These are phyloP conservation scores for Ceramica pisi DNA, from an alignment of 2,888 invertebrate genomes.

Conservation along the genomic window DNA sequence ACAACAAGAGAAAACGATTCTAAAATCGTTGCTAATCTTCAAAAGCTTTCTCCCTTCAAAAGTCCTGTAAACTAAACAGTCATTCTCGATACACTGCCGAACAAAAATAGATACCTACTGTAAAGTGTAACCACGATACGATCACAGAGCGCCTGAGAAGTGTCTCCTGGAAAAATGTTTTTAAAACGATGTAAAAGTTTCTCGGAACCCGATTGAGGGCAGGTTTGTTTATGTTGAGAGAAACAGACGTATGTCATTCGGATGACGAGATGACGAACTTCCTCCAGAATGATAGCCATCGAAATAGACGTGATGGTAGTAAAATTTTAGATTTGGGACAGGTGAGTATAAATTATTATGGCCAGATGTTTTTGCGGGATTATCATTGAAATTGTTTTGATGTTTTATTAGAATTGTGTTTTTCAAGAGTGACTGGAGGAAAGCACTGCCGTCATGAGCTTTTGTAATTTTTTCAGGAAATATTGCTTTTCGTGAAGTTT, in stretches of 20 bases:
- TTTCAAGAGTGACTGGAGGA: not conserved
- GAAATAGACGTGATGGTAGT: slow-evolving; percentile 75
- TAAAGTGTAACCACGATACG: slow-evolving; percentile 67
- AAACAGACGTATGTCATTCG: slow-evolving; percentile 84
- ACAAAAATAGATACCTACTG: slow-evolving; percentile 72
- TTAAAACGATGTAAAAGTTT: slow-evolving; percentile 86
- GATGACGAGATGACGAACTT: slow-evolving; percentile 73
- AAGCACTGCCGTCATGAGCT: not conserved
- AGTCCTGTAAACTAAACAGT: slow-evolving; percentile 46
- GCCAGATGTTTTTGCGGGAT: slow-evolving; percentile 40
- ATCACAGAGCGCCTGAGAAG: slow-evolving; percentile 72
- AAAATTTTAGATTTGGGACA: slow-evolving; percentile 62
- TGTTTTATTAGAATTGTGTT: not conserved
- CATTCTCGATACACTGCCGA: slow-evolving; percentile 54
- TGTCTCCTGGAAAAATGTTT: slow-evolving; percentile 85
- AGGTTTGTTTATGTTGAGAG: slow-evolving; percentile 84
- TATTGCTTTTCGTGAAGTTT: not conserved
- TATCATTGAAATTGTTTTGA: slow-evolving; percentile 30
- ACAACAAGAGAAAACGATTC: slow-evolving; percentile 16
- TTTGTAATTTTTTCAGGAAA: not conserved
- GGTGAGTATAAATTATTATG: slow-evolving; percentile 55
- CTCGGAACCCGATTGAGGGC: slow-evolving; percentile 85
- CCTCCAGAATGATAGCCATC: slow-evolving; percentile 73
- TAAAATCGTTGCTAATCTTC: slow-evolving; percentile 13
- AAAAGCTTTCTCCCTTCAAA: slow-evolving; percentile 17